These are phyloP conservation scores for Nineta flava DNA, from an alignment of 2,888 invertebrate species.

Conservation along the genomic window DNA sequence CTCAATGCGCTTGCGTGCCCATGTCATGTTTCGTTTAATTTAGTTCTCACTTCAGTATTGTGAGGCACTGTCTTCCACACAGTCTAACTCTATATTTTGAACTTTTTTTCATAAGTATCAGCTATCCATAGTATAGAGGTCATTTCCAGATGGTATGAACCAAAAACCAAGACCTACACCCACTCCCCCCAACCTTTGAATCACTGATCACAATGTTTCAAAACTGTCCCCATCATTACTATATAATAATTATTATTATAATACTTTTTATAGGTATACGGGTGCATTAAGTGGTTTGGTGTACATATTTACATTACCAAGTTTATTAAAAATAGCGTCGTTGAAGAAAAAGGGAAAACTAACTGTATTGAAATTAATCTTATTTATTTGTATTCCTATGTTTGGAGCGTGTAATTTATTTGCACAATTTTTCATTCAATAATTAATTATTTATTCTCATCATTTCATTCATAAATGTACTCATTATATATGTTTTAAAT, in stretches of 20 bases:
- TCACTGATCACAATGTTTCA: constrained; percentile 1
- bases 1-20: too few relatives aligned
- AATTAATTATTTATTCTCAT: background rate
- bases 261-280: constrained; percentile 47
- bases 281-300: constrained; percentile 78
- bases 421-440: constrained; percentile 59
- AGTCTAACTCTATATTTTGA: too few relatives aligned
- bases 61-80: too few relatives aligned
- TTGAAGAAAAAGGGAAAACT: constrained; percentile 43
- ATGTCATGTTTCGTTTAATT: too few relatives aligned
- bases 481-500: too few relatives aligned
- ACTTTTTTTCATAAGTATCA: too few relatives aligned
- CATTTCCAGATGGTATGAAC: too few relatives aligned
- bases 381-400: constrained; percentile 49
- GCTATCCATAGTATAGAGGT: too few relatives aligned
- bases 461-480: too few relatives aligned
- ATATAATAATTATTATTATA: constrained; percentile 3
- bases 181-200: too few relatives aligned
- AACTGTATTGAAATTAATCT: constrained; percentile 32
- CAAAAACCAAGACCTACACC: too few relatives aligned
- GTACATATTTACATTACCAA: constrained; percentile 74
- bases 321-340: constrained; percentile 57
- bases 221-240: background rate
- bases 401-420: constrained; percentile 60
- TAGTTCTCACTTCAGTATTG: too few relatives aligned